A percentile compares a stretch with the other conserved stretches of the same genome.
phyloP scores from a whole-genome alignment of 2,113 vertebrate genomes.

The Barbus barbus region DNA sequence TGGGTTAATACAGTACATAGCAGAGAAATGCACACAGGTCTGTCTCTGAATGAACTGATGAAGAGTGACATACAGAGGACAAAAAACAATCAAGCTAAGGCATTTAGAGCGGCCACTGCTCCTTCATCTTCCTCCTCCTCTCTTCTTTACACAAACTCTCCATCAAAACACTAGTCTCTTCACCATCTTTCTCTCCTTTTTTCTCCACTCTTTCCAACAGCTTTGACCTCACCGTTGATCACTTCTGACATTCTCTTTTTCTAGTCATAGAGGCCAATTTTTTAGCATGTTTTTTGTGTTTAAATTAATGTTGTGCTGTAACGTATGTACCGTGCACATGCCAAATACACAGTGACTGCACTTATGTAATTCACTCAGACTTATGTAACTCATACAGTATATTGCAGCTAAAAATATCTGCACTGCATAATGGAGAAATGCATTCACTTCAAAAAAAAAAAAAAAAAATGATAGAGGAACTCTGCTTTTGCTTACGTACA shows the following conservation, averaged over 20 bases:
- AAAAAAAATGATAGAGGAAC: background rate
- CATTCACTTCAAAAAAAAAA: background rate
- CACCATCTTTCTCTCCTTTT: background rate
- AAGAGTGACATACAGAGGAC: conserved; percentile 26
- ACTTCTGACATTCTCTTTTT: background rate
- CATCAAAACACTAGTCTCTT: background rate
- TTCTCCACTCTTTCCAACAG: background rate
- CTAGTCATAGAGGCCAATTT: background rate
- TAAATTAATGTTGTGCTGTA: background rate
- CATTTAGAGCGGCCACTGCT: background rate
- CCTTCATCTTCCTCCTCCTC: background rate
- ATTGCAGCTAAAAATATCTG: background rate
- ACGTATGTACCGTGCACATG: background rate
- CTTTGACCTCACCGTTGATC: background rate
- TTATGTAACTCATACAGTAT: background rate
- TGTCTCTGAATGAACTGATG: conserved; percentile 19
- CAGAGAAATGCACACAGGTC: background rate
- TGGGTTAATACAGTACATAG: background rate
- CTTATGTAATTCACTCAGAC: background rate
- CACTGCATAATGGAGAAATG: background rate
- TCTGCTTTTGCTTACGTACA: background rate
- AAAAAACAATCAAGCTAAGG: background rate
- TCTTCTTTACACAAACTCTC: background rate
- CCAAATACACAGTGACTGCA: background rate
- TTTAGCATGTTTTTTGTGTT: too few species aligned